Base-by-base conservation (phyloP, 2,888 invertebrate species). In the Lottia scabra region DNA sequence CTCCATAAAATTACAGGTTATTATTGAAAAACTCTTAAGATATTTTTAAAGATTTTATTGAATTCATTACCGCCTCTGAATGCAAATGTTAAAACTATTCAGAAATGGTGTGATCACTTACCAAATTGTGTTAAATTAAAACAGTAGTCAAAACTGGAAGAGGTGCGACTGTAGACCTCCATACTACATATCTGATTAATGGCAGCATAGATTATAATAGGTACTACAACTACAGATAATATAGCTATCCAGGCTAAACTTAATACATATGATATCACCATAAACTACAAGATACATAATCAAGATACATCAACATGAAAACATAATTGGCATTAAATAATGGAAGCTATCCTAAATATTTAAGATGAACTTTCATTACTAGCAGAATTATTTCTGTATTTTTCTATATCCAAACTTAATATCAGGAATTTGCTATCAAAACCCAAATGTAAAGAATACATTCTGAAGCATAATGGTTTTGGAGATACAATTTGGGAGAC, bases 201-300 rank as follows among this genome's bases (percentile, higher is more conserved):
- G 76, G 85, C 84, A 64, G 84, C 74, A 75, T 85, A 89, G n/a
- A 83, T 68, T 12, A 89, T 74, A 56, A 89, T 82, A 6, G 88
- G 85, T 19, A 89, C 80, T 56, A 87, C 83, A 13, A 80, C 76
- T 10, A 84, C 75, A 6, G 85, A 80, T 46, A 84, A 77, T 23
- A 89, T 81, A 16, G 79, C 80, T 72, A 88, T 77, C 89, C 89
- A 89, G 12, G 78, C 81, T 27, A 88, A 72, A 76, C 87, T 87
- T 72, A 89, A 72, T 6, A 89, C 66, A 80, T 87, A 89, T 0
- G 88, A 85, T 27, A 88, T 74, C 5, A 81, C 75, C 79, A 88
- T 83, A 72, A 89, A 88, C 89, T 89, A 82, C 26, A 81, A 77
- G 12, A 23, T 23, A 62, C 27, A 68, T 67, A 45, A 70, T 38